Percentiles rank a stretch among this genome's conserved stretches.
phyloP scores from a whole-genome alignment of 2,888 invertebrate species.

The Orchesella flavescens region DNA sequence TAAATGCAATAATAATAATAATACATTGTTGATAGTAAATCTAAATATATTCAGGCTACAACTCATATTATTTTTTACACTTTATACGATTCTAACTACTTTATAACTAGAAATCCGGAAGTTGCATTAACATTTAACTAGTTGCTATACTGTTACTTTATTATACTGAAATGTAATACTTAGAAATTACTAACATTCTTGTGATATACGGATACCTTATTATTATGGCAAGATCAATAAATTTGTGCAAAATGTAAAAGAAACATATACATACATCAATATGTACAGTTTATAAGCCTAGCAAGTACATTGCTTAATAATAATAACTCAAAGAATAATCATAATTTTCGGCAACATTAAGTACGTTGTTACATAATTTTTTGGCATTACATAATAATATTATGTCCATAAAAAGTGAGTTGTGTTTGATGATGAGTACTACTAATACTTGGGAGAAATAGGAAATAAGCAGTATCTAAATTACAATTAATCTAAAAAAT shows the following conservation, averaged over 20 bases:
- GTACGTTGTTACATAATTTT: not conserved
- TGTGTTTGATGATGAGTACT: not conserved
- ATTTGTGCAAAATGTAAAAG: not conserved
- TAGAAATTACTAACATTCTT: too few species aligned
- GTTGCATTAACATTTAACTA: not conserved
- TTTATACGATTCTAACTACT: not conserved
- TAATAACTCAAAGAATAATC: not conserved
- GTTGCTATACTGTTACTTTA: not conserved
- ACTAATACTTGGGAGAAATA: too few species aligned
- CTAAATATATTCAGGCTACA: not conserved
- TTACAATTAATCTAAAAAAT: not conserved
- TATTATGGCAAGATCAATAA: not conserved
- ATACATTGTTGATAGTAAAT: not conserved
- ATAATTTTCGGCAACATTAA: not conserved
- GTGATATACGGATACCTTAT: too few species aligned
- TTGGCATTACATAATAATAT: not conserved
- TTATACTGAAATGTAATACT: not conserved
- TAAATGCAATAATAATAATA: not conserved
- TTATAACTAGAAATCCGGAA: not conserved
- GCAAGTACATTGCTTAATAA: not conserved
- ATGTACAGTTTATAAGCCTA: not conserved
- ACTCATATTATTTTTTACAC: not conserved
- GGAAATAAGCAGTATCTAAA: not conserved
- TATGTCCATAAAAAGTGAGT: too few species aligned
- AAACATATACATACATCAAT: not conserved